Percentiles rank a stretch among this genome's conserved stretches.
These are phyloP conservation scores for Tetheella fluctuosa DNA, from an alignment of 2,888 invertebrate species.

Conservation along the genomic window DNA sequence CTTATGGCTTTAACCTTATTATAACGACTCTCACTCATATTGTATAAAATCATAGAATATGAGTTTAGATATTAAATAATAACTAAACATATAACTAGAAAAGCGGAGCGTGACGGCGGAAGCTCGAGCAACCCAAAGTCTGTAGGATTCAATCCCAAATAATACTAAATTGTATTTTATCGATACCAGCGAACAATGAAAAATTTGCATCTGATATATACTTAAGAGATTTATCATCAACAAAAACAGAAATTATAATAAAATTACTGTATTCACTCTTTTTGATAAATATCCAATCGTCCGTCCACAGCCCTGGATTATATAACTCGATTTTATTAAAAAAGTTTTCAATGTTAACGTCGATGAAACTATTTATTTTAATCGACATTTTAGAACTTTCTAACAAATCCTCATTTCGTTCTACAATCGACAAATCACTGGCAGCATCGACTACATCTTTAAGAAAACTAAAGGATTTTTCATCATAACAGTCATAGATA, in stretches of 20 bases:
- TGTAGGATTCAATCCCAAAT: constrained; percentile 35
- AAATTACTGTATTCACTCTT: constrained; percentile 26
- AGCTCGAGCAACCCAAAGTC: background rate
- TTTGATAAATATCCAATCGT: constrained; percentile 45
- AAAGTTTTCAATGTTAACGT: constrained; percentile 34
- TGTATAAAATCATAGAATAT: too few species aligned
- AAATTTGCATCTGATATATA: constrained; percentile 47
- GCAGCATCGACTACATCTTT: constrained; percentile 28
- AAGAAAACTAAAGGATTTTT: constrained; percentile 43
- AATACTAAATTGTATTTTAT: constrained; percentile 50
- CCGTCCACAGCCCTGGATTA: constrained; percentile 47
- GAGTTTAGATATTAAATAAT: too few species aligned
- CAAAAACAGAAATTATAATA: constrained; percentile 33
- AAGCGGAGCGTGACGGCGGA: too few species aligned
- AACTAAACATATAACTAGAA: too few species aligned
- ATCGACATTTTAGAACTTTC: constrained; percentile 38
- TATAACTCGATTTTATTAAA: constrained; percentile 50
- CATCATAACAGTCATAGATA: constrained; percentile 55
- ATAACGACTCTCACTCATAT: too few species aligned
- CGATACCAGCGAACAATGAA: constrained; percentile 54
- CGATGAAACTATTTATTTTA: constrained; percentile 41
- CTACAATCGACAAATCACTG: constrained; percentile 28
- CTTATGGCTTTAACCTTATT: too few species aligned
- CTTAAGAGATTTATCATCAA: constrained; percentile 49
- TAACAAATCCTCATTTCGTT: constrained; percentile 14